phyloP scores from a whole-genome alignment of 2,888 invertebrate genomes.

The Acanthopleura granulata region DNA sequence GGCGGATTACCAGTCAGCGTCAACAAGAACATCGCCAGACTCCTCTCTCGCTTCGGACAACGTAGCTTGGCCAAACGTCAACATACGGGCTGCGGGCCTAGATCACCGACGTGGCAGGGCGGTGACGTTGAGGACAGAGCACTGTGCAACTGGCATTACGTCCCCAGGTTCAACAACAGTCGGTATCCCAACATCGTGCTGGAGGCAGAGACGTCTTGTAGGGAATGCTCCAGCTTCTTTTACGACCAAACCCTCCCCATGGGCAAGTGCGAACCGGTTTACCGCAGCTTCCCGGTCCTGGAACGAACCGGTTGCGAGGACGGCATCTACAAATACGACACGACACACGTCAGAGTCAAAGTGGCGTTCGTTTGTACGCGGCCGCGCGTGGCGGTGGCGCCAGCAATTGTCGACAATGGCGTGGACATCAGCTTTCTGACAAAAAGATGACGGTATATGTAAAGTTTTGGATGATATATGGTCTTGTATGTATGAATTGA shows the following conservation, averaged over 20 bases:
- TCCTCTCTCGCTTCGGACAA: neutral
- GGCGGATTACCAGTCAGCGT: neutral
- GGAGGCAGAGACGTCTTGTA: neutral
- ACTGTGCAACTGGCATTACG: slow-evolving; percentile 4
- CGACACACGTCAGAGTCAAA: neutral
- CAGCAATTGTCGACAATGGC: neutral
- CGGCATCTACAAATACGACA: slow-evolving; percentile 1
- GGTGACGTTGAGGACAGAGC: slow-evolving; percentile 5
- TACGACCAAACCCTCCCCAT: neutral
- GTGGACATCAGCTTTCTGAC: too few relatives aligned
- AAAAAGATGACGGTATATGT: too few relatives aligned
- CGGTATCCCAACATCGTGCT: slow-evolving; percentile 9
- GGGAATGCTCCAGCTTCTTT: neutral
- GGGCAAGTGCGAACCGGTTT: slow-evolving; percentile 7
- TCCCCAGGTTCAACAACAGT: neutral
- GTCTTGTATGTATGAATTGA: too few relatives aligned
- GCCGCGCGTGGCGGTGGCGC: neutral
- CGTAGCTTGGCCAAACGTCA: neutral
- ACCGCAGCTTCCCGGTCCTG: slow-evolving; percentile 2
- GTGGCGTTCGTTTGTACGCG: slow-evolving; percentile 4
- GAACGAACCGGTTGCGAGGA: neutral
- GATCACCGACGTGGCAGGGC: neutral
- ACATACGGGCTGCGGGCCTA: neutral
- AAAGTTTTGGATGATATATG: too few relatives aligned
- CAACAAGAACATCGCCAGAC: neutral